Base-by-base conservation (phyloP, 2,797 vertebrate genomes). In the Poecilia gillii region DNA sequence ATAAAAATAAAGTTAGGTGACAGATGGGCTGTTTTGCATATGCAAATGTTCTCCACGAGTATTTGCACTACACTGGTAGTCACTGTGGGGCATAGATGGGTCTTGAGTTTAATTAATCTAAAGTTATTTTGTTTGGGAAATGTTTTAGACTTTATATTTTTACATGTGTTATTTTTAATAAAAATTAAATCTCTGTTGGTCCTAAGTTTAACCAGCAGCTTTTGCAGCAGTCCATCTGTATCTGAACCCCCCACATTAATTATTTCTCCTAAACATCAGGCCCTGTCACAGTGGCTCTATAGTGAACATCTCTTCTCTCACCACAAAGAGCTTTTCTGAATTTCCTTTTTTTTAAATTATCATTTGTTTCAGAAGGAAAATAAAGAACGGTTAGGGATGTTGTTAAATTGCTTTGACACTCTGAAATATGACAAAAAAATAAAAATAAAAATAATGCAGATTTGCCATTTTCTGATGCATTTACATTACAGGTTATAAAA, bases 1-100 rank as follows among this genome's bases (percentile, higher is more conserved):
- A 46, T 57, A 83, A 83, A 80, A 74, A 80, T 85, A 81, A 80
- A 74, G 64, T 85, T 80, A 81, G 82, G 70, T 73, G 82, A 80
- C 90, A 92, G 90, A 92, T 93, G 91, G 87, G 62, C 84, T 81
- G 72, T 41, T 92, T 91, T 92, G 88, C 85, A 93, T 89, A 91
- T 91, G 85, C 75, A 88, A 90, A 91, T 91, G n/a, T 64, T 31
- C 74, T 78, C 80, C 80, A 73, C 46, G 41, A 78, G 59, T 79
- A 47, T 88, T 84, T 88, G 76, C 81, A 71, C 57, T 75, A 39
- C 28, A 39, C 36, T 86, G 6, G 31, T 64, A 23, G 68, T 43
- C 81, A 80, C 75, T 68, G n/a, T 51, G 64, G 70, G 49, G 31
- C 83, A 71, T 82, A 83, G 72, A 53, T 81, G 71, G 78, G 83